Evolutionary conservation across 2,113 vertebrate species (phyloP), one percentile per base, ranked within the genome.

Genomic region (Campylomormyrus numenius): DNA sequence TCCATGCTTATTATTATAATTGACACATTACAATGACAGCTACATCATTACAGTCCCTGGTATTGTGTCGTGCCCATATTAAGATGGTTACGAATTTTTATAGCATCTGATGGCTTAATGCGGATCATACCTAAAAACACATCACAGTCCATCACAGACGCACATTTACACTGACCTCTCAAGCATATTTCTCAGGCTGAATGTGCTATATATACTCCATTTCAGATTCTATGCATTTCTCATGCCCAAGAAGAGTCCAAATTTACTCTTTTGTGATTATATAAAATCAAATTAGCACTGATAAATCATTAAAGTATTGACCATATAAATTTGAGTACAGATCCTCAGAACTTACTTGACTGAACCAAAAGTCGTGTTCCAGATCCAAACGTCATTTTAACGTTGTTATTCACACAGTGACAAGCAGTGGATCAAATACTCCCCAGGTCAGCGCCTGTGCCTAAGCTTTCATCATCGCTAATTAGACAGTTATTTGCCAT

Each of bases 341-440:
- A 89, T 3, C 50, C 42, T 88, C 88, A 91, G 87, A 5, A 89
- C 83, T 93, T 90, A 92, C 91, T 90, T 92, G 92, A 9, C 58
- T 91, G 45, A 27, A 91, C 70, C n/a, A 56, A 19, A 5, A 93
- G 87, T 2, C 49, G 66, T 66, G 35, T 90, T 39, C 92, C 92
- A 89, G 89, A 24, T 66, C 90, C 92, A 84, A 93, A 93, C 27
- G 90, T 52, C 0, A 90, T 90, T 46, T 13, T 89, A 35, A 0
- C 17, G 5, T 53, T 4, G 3, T 52, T 89, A 56, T 9, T 91
- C 92, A 93, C 91, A 93, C 92, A 90, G 35, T 62, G 90, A 35
- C 1, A 52, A 48, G 9, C 17, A 42, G n/a, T 11, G 2, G 19
- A 74, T 56, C 90, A 90, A 91, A 90, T 92, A 92, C 27, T 85